Percentiles rank a stretch among this genome's conserved stretches.
phyloP scores from a whole-genome alignment of 2,113 vertebrate genomes.

The Charina bottae region DNA sequence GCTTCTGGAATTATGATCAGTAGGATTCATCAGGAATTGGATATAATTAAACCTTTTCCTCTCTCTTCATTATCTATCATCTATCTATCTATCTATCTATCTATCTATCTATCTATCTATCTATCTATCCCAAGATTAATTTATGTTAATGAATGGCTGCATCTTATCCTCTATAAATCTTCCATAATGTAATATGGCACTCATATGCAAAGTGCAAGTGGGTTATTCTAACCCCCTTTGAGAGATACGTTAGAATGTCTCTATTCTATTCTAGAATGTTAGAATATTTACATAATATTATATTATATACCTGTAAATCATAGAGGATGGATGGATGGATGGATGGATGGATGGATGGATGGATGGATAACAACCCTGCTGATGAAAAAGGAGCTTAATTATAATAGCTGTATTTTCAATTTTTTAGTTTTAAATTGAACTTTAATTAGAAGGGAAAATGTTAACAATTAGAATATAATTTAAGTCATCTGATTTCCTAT shows the following conservation, averaged over 20 bases:
- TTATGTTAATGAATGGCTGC: neutral
- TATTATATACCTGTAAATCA: neutral
- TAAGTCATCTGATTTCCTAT: neutral
- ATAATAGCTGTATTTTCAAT: slow-evolving; percentile 4
- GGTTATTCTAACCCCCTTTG: neutral
- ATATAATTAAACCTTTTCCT: slow-evolving; percentile 3
- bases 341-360: too few relatives aligned
- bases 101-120: neutral
- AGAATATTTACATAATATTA: neutral
- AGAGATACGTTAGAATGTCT: too few relatives aligned
- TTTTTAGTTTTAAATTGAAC: neutral
- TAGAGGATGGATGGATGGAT: neutral
- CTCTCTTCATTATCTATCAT: slow-evolving; percentile 11
- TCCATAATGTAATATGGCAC: neutral
- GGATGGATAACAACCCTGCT: neutral
- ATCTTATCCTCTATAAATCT: neutral
- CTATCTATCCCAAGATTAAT: neutral
- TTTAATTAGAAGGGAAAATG: slow-evolving; percentile 19
- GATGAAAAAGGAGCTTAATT: slow-evolving; percentile 8
- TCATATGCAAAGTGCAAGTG: neutral
- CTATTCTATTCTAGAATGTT: too few relatives aligned
- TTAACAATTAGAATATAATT: slow-evolving; percentile 31
- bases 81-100: too few relatives aligned
- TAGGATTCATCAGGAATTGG: slow-evolving; percentile 33
- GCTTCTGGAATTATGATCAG: slow-evolving; percentile 28